phyloP scores from a whole-genome alignment of 2,113 vertebrate species.

The Silurus meridionalis region DNA sequence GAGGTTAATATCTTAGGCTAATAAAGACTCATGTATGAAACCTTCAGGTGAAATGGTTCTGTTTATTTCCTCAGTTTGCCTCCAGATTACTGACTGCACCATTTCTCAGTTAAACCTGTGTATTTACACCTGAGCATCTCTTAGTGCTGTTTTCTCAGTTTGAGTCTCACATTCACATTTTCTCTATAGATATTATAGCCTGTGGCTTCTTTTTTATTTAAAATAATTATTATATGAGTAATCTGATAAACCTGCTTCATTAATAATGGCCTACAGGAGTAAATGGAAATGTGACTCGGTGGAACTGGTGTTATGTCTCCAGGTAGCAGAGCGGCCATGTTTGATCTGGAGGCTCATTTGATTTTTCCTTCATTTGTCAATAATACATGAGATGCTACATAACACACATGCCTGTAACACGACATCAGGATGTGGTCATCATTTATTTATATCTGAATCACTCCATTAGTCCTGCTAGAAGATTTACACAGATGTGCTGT shows the following conservation, averaged over 20 bases:
- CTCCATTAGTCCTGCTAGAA: not conserved
- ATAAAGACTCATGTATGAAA: no score
- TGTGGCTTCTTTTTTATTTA: not conserved
- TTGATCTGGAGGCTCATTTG: not conserved
- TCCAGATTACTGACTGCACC: not conserved
- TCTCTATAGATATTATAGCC: not conserved
- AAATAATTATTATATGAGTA: not conserved
- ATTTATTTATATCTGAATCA: constrained; percentile 8
- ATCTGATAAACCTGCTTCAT: not conserved
- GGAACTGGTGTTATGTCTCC: not conserved
- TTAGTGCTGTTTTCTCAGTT: not conserved
- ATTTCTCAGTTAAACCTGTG: not conserved
- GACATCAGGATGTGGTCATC: not conserved
- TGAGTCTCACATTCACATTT: not conserved
- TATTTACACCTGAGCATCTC: not conserved
- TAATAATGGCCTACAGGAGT: not conserved
- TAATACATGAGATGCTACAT: not conserved
- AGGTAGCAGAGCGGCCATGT: not conserved
- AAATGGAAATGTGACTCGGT: not conserved
- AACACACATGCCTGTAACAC: not conserved
- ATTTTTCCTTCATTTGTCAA: not conserved
- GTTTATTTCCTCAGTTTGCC: not conserved
- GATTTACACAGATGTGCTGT: constrained; percentile 1
- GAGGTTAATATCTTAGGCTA: no score
- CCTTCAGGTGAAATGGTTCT: not conserved